Conservation (phyloP, 1,140 invertebrate species). For the Conus betulinus region DNA sequence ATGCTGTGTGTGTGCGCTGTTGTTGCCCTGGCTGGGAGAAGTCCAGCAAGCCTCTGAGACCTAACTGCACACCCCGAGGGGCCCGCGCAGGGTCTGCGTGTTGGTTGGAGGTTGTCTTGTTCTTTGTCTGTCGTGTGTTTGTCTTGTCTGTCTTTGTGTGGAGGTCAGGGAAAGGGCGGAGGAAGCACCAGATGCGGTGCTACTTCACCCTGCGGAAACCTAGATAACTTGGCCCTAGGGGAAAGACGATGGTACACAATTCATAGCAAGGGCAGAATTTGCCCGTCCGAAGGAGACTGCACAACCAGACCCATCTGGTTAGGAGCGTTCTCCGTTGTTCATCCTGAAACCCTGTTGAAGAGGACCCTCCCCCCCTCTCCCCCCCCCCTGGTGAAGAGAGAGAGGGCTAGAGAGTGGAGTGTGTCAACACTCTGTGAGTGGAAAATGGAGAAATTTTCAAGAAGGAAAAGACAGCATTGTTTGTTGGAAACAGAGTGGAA, state of each 20-base stretch:
- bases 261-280: not conserved
- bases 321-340: too few species aligned
- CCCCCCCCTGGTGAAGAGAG: too few species aligned
- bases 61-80: slow-evolving; percentile 31
- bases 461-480: too few species aligned
- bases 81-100: slow-evolving; percentile 16
- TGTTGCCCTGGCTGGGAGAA: not conserved
- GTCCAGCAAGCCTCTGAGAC: slow-evolving; percentile 2
- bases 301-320: too few species aligned
- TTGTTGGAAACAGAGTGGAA: too few species aligned
- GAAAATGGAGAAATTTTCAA: too few species aligned
- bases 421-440: too few species aligned
- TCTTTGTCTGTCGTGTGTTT: slow-evolving; percentile 18
- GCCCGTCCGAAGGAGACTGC: too few species aligned
- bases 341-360: too few species aligned
- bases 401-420: too few species aligned
- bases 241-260: not conserved
- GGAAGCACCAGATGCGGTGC: slow-evolving; percentile 56
- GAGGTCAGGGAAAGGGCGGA: slow-evolving; percentile 53
- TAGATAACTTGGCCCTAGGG: slow-evolving; percentile 50
- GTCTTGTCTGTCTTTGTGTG: slow-evolving; percentile 54
- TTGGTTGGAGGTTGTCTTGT: slow-evolving; percentile 31
- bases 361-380: too few species aligned
- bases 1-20: not conserved
- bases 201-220: slow-evolving; percentile 51